These are phyloP conservation scores for Poeciliopsis turneri DNA, from an alignment of 2,797 vertebrate genomes.

Conservation along the genomic window DNA sequence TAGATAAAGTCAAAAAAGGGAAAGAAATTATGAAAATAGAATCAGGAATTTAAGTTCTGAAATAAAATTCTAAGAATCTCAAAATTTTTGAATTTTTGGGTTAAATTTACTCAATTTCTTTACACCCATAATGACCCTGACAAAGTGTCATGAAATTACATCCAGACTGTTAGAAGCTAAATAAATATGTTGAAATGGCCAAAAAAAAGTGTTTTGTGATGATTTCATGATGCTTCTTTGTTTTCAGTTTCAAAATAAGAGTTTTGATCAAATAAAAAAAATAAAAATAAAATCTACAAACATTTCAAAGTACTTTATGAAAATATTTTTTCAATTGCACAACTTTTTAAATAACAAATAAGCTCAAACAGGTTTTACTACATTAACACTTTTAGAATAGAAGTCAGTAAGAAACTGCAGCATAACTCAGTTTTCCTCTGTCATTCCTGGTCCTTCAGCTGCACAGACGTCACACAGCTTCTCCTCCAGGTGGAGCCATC, in stretches of 20 bases:
- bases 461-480: constrained; percentile 40
- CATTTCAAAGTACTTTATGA: neutral
- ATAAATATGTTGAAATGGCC: neutral
- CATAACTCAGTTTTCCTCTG: neutral
- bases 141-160: no score
- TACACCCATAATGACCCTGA: no score
- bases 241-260: neutral
- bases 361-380: constrained; percentile 4
- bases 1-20: no score
- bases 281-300: neutral
- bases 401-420: no score
- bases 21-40: no score
- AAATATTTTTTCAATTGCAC: neutral
- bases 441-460: neutral
- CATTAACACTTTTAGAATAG: neutral
- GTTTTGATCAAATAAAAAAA: neutral
- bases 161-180: neutral
- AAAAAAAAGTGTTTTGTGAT: no score
- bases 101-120: no score
- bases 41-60: no score
- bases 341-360: neutral
- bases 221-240: neutral
- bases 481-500: constrained; percentile 32
- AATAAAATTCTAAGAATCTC: no score
- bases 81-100: no score